A percentile compares a stretch with the other conserved stretches of the same genome.
phyloP scores from a whole-genome alignment of 2,888 invertebrate genomes.

The Ptychoptera contaminata region DNA sequence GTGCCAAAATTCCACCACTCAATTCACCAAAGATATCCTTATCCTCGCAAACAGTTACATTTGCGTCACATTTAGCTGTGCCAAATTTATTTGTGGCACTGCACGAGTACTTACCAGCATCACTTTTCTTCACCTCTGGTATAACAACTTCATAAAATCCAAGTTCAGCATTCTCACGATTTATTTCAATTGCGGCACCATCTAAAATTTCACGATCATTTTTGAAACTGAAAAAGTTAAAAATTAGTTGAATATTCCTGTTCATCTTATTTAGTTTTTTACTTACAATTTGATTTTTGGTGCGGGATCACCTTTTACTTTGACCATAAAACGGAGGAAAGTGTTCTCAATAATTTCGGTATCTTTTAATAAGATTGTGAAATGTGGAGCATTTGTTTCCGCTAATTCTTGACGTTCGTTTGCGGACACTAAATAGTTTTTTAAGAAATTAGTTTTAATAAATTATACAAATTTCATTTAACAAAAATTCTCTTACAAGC shows the following conservation, averaged over 20 bases:
- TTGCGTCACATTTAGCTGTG: conserved; percentile 56
- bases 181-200: conserved; percentile 50
- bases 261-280: conserved; percentile 2
- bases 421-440: not conserved
- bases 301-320: conserved; percentile 73
- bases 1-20: conserved; percentile 44
- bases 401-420: conserved; percentile 33
- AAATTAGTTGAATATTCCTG: not conserved
- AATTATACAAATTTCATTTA: not conserved
- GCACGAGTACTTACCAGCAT: conserved; percentile 75
- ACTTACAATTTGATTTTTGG: conserved; percentile 86
- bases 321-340: conserved; percentile 74
- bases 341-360: conserved; percentile 78
- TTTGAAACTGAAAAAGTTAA: conserved; percentile 49
- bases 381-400: conserved; percentile 63
- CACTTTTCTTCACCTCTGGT: conserved; percentile 56
- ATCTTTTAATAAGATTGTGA: conserved; percentile 71
- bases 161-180: conserved; percentile 57
- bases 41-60: conserved; percentile 66
- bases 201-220: conserved; percentile 56
- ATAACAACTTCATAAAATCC: conserved; percentile 84
- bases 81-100: conserved; percentile 70
- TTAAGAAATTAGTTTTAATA: too few relatives aligned
- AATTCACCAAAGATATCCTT: conserved; percentile 68
- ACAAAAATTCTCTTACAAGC: conserved; percentile 48